Evolutionary conservation across 2,113 vertebrate genomes (phyloP).

Genomic region (Barbus barbus): DNA sequence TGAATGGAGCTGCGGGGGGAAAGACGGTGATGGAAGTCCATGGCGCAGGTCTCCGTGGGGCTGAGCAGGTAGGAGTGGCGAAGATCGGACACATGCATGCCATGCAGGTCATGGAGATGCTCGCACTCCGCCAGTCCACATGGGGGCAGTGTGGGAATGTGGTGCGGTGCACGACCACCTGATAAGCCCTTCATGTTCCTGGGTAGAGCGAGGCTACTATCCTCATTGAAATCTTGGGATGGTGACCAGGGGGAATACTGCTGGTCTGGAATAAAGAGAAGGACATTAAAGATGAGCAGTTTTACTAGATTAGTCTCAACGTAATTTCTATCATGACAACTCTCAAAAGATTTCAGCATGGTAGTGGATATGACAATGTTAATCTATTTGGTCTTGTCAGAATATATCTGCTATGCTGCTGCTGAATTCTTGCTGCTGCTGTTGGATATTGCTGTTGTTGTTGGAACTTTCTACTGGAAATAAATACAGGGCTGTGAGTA

Average conservation of each 20-base stretch:
- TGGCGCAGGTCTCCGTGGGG: slow-evolving; percentile 90
- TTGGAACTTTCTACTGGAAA: too few species aligned
- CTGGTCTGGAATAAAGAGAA: slow-evolving; percentile 80
- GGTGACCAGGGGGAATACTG: slow-evolving; percentile 88
- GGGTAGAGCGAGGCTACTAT: slow-evolving; percentile 83
- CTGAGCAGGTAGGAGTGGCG: slow-evolving; percentile 94
- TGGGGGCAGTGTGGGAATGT: slow-evolving; percentile 87
- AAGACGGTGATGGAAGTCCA: slow-evolving; percentile 93
- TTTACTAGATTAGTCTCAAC: not conserved
- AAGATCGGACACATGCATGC: slow-evolving; percentile 83
- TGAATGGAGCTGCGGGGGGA: slow-evolving; percentile 94
- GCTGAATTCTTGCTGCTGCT: too few species aligned
- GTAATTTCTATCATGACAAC: not conserved
- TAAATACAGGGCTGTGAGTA: too few species aligned
- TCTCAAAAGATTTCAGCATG: too few species aligned
- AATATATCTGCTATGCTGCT: too few species aligned
- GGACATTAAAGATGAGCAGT: not conserved
- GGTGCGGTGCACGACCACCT: slow-evolving; percentile 86
- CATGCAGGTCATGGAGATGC: slow-evolving; percentile 81
- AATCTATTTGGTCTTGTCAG: too few species aligned
- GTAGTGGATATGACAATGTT: too few species aligned
- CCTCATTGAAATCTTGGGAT: slow-evolving; percentile 90
- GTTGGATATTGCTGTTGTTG: too few species aligned
- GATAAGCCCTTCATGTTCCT: slow-evolving; percentile 98
- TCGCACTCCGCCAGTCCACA: slow-evolving; percentile 88